Evolutionary conservation across 2,888 invertebrate genomes (phyloP).

Genomic region (Cactoblastis cactorum): DNA sequence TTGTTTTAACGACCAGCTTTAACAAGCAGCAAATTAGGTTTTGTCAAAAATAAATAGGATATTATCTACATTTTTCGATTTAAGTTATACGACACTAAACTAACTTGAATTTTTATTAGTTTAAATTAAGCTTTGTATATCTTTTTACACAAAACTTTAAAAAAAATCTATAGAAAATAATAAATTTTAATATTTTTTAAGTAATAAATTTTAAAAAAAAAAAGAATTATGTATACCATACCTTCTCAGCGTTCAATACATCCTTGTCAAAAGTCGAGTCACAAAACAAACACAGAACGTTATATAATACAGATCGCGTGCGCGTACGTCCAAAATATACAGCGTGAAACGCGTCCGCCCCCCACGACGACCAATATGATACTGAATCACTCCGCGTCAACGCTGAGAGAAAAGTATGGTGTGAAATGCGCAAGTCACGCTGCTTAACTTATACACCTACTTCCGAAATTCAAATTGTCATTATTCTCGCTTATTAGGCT

Average conservation of each 20-base stretch:
- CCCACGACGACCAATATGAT: slow-evolving; percentile 36
- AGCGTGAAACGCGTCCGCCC: slow-evolving; percentile 38
- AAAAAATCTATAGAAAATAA: slow-evolving; percentile 17
- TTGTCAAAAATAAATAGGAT: no score
- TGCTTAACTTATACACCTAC: slow-evolving; percentile 64
- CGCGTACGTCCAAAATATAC: slow-evolving; percentile 45
- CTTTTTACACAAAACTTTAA: slow-evolving; percentile 16
- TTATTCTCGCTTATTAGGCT: slow-evolving; percentile 55
- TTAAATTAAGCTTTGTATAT: no score
- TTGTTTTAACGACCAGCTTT: no score
- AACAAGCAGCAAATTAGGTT: no score
- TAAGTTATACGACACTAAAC: no score
- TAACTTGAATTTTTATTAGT: no score
- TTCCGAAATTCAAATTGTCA: slow-evolving; percentile 67
- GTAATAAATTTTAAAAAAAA: not conserved
- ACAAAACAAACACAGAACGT: slow-evolving; percentile 66
- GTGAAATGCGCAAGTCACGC: slow-evolving; percentile 76
- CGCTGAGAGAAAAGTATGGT: slow-evolving; percentile 52
- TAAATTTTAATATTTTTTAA: slow-evolving; percentile 14
- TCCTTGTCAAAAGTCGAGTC: slow-evolving; percentile 40
- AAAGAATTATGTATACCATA: no score
- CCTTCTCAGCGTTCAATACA: slow-evolving; percentile 37
- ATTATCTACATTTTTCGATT: no score
- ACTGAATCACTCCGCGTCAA: slow-evolving; percentile 61
- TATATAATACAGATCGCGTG: slow-evolving; percentile 66